Base-by-base conservation (phyloP, 2,888 invertebrate genomes). In the Athalia circularis region DNA sequence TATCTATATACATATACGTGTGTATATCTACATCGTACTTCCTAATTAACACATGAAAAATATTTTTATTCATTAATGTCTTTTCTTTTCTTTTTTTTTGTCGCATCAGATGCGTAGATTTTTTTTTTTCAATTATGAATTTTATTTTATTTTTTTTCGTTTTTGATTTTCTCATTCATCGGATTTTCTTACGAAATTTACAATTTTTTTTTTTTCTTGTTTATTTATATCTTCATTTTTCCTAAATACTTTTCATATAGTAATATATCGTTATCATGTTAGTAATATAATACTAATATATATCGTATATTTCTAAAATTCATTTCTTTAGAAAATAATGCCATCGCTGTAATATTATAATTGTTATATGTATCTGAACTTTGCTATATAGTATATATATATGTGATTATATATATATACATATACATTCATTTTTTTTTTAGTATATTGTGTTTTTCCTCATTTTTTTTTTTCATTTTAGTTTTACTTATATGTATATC, bases 101-200 rank as follows among this genome's bases (percentile, higher is more conserved):
- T 50, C 82, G 87, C 86, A 87, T 87, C 83, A 84, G 54, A 88
- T 87, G 86, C 87, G 85, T 74, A 75, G 8, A 64, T 72, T 72
- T 59, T 15, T n/a, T 45, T 13, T n/a, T 57, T 8, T 45, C 45
- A 4, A 9, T 65, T 65, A 5, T 11, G 8, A 5, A 80, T 79
- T 75, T 78, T 81, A 75, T 68, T 68, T 78, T 81, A 75, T 80
- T 48, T 68, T 15, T 62, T 47, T 11, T 54, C 62, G 15, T 79
- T 65, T 52, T n/a, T 77, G 80, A 64, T 57, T 47, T 54, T 64
- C 70, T 67, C 67, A 59, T 68, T 77, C 48, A 54, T 59, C 77
- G 61, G 11, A 75, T 76, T 61, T 81, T 48, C 61, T 29, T 59
- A 68, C 15, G 68, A 68, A 68, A 52, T 52, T 29, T 29, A 29